Evolutionary conservation across 2,113 vertebrate genomes (phyloP).

Genomic region (Sturnus vulgaris): DNA sequence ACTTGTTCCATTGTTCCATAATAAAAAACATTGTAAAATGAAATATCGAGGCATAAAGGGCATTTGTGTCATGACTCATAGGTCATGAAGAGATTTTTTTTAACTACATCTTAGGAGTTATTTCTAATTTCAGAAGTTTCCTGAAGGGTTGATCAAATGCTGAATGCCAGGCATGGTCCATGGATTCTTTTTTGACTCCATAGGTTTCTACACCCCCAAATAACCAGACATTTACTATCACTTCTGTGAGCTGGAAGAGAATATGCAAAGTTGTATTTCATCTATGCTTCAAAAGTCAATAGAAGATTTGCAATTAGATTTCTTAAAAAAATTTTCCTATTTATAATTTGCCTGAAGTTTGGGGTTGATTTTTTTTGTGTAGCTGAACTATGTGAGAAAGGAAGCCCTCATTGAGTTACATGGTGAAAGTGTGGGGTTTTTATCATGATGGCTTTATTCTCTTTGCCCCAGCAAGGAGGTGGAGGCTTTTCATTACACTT

Average conservation of each 20-base stretch:
- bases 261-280: not conserved
- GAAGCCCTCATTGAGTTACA: not conserved
- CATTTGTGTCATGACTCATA: conserved; percentile 6
- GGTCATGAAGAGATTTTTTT: not conserved
- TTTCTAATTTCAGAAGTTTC: conserved; percentile 63
- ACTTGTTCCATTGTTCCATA: conserved; percentile 16
- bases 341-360: not conserved
- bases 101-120: conserved; percentile 13
- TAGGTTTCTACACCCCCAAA: not conserved
- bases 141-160: conserved; percentile 14
- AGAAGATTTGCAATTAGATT: not conserved
- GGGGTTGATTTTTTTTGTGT: not conserved
- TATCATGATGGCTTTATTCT: not conserved
- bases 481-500: not conserved
- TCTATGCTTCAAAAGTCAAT: not conserved
- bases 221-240: not conserved
- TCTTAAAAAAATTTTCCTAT: not conserved
- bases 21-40: conserved; percentile 1
- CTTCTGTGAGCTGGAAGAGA: not conserved
- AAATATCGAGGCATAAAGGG: conserved; percentile 34
- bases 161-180: conserved; percentile 23
- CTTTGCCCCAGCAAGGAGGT: not conserved
- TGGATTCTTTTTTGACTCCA: not conserved
- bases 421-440: not conserved
- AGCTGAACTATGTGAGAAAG: not conserved